Base-by-base conservation (phyloP, 2,888 invertebrate genomes). In the Chloroclysta siterata region DNA sequence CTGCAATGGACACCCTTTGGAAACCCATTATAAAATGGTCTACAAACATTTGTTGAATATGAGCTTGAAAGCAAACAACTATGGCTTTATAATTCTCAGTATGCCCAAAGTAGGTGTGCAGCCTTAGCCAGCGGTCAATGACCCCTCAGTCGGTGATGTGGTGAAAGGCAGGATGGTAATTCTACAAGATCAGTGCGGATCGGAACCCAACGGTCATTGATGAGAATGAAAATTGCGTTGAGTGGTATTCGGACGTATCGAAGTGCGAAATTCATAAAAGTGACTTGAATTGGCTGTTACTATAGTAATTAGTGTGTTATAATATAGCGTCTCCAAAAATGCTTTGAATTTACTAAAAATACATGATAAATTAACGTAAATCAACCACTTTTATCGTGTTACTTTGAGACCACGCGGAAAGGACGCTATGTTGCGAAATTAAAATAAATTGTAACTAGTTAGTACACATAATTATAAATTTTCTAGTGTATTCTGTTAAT, bases 391-490 rank as follows among this genome's bases (percentile, higher is more conserved):
- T 22, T 41, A 46, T 42, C 74, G 77, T 76, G 75, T 69, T 68
- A 71, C 36, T 52, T 56, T 28, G 6, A 29, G n/a, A 58, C 74
- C 66, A 68, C 76, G 83, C 81, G 81, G n/a, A 78, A 70, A 79
- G 81, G 84, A 84, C 85, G 81, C 81, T 83, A 10, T 11, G 71
- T 72, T 73, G 74, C 74, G 56, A 57, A 61, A 61, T 73, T 72
- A 77, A 75, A 74, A 76, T 70, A 48, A 72, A 73, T 78, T 79
- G 79, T 75, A 76, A 74, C 69, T 80, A 84, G 79, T 72, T 80
- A 74, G 74, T 80, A 77, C 76, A 76, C 73, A 60, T 71, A 70
- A 77, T 75, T 79, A 78, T 77, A 78, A 63, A 60, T 61, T 63
- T 60, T 59, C 59, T 69, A 70, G 69, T 65, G 60, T 69, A 63